phyloP scores from a whole-genome alignment of 2,888 invertebrate species.

The Napeogenes inachia region DNA sequence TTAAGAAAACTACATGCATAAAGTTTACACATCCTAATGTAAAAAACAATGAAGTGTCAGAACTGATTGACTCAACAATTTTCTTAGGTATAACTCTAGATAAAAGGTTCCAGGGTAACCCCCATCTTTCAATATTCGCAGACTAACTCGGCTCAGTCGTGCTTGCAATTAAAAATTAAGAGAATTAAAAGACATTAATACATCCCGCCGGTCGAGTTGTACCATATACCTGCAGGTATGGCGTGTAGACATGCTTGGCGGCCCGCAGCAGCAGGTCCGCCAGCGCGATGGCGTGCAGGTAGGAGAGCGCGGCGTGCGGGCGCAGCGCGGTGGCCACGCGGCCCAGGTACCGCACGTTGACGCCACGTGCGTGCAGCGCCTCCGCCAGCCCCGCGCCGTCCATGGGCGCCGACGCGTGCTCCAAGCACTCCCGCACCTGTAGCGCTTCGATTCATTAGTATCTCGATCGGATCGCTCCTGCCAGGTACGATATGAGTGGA shows the following conservation, averaged over 20 bases:
- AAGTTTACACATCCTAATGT: too few relatives aligned
- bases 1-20: too few relatives aligned
- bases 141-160: too few relatives aligned
- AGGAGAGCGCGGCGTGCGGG: conserved; percentile 88
- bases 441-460: neutral
- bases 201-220: neutral
- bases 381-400: conserved; percentile 96
- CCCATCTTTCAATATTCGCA: too few relatives aligned
- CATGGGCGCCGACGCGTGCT: conserved; percentile 95
- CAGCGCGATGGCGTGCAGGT: conserved; percentile 92
- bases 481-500: too few relatives aligned
- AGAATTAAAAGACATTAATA: too few relatives aligned
- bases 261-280: conserved; percentile 93
- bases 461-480: too few relatives aligned
- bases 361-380: conserved; percentile 95
- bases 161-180: too few relatives aligned
- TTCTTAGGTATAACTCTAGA: too few relatives aligned
- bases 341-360: conserved; percentile 97
- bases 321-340: conserved; percentile 89
- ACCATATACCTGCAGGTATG: conserved; percentile 85
- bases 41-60: too few relatives aligned
- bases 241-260: conserved; percentile 95
- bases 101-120: too few relatives aligned
- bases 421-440: conserved; percentile 91
- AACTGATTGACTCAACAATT: too few relatives aligned